These are phyloP conservation scores for Cerceris ruficornis DNA, from an alignment of 2,888 invertebrate species.

Conservation along the genomic window DNA sequence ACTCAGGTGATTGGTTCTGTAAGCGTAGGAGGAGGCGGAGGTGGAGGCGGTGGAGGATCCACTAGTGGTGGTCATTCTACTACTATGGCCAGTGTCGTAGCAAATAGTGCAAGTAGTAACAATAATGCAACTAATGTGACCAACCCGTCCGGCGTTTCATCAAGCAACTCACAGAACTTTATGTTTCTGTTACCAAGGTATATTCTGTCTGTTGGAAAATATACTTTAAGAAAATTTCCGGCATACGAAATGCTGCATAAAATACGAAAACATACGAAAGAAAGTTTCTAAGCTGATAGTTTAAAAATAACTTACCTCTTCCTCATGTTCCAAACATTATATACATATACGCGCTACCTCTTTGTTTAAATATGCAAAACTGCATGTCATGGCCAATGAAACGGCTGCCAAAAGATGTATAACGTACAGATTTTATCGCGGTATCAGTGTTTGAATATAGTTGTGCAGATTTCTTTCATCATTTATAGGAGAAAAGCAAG, in stretches of 20 bases:
- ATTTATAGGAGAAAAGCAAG: too few relatives aligned
- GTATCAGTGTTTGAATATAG: neutral
- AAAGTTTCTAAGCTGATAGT: too few relatives aligned
- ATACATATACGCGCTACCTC: neutral
- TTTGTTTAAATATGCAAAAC: constrained; percentile 48
- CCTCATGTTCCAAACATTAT: neutral
- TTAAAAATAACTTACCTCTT: too few relatives aligned
- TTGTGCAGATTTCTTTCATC: neutral
- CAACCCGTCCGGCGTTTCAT: constrained; percentile 77
- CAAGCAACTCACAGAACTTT: constrained; percentile 78
- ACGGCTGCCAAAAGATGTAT: constrained; percentile 64
- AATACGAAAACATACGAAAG: neutral
- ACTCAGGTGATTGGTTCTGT: constrained; percentile 85
- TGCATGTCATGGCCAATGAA: constrained; percentile 64
- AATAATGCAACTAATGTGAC: constrained; percentile 77
- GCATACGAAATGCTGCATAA: neutral
- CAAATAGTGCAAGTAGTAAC: constrained; percentile 77
- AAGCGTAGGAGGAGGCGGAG: constrained; percentile 82
- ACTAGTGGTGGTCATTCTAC: constrained; percentile 72
- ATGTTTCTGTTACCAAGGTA: constrained; percentile 81
- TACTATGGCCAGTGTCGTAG: constrained; percentile 78
- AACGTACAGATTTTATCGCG: constrained; percentile 14
- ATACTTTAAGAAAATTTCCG: neutral
- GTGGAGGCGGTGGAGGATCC: constrained; percentile 40
- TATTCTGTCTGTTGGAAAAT: constrained; percentile 27